These are phyloP conservation scores for Jacana jacana DNA, from an alignment of 2,113 vertebrate species.

Conservation along the genomic window DNA sequence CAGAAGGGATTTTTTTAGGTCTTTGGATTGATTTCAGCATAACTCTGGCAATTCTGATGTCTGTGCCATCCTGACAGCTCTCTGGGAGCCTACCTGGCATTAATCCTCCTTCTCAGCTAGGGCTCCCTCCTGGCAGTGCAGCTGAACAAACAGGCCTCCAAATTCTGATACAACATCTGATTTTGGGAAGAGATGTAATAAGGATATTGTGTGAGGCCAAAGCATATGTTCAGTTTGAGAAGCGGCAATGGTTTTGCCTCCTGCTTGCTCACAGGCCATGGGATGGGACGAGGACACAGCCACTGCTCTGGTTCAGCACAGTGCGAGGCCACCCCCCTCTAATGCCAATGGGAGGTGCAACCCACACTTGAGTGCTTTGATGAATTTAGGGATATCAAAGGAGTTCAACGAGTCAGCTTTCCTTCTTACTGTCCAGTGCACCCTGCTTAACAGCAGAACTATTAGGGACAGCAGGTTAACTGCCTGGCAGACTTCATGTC, in stretches of 20 bases:
- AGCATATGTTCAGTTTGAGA: background rate
- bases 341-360: background rate
- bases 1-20: background rate
- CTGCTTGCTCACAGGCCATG: background rate
- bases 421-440: background rate
- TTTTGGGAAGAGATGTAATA: background rate
- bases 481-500: background rate
- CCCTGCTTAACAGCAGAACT: background rate
- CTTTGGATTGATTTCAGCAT: background rate
- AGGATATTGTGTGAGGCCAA: background rate
- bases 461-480: background rate
- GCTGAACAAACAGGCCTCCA: background rate
- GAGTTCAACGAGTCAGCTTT: background rate
- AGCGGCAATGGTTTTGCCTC: background rate
- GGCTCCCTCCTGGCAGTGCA: background rate
- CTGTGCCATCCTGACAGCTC: background rate
- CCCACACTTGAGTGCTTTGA: background rate
- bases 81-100: background rate
- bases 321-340: background rate
- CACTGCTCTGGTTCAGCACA: rapidly evolving
- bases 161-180: background rate
- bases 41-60: background rate
- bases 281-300: background rate
- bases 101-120: background rate
- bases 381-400: background rate